phyloP scores from a whole-genome alignment of 2,797 vertebrate species.

The Pipistrellus kuhlii region DNA sequence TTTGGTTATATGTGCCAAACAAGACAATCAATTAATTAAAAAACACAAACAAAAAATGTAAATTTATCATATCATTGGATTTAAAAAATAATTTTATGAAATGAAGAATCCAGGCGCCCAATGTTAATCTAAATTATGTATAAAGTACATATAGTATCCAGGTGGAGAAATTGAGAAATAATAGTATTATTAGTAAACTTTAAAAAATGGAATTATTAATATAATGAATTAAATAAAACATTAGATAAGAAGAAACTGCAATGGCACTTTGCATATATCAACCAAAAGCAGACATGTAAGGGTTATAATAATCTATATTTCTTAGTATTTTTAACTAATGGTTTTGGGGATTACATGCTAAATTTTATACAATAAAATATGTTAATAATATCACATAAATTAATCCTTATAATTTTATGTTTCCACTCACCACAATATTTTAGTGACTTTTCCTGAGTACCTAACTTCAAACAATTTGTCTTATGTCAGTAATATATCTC shows the following conservation, averaged over 20 bases:
- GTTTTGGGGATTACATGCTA: background rate
- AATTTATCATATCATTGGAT: background rate
- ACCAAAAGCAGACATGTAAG: background rate
- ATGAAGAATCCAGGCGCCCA: background rate
- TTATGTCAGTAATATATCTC: background rate
- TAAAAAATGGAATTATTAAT: constrained; percentile 28
- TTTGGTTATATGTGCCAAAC: background rate
- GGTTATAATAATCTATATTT: background rate
- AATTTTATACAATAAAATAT: background rate
- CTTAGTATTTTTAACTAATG: background rate
- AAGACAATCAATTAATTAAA: background rate
- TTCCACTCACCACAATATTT: background rate
- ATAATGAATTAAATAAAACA: background rate
- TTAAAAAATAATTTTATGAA: constrained; percentile 16
- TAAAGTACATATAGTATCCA: background rate
- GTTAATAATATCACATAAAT: background rate
- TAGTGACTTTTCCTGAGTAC: background rate
- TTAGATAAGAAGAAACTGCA: background rate
- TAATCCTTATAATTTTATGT: background rate
- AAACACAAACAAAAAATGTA: background rate
- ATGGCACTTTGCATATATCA: background rate
- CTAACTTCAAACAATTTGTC: constrained; percentile 43
- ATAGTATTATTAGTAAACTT: background rate
- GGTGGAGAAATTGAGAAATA: background rate
- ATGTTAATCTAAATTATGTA: background rate